phyloP scores from a whole-genome alignment of 2,797 vertebrate genomes.

The Pangasius krempfi region DNA sequence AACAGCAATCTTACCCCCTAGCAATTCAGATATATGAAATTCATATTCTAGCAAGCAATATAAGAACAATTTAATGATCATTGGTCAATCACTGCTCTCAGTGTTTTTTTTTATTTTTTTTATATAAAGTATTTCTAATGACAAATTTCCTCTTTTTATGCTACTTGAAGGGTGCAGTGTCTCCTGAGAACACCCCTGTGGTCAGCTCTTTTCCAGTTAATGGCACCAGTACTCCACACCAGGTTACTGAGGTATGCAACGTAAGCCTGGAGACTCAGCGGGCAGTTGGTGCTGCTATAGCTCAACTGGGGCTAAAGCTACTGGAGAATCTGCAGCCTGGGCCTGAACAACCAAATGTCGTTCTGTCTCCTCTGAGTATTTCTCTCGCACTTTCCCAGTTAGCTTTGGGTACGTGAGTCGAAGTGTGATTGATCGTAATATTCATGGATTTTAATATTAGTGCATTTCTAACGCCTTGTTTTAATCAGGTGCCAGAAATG shows the following conservation, averaged over 20 bases:
- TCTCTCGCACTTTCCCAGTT: slow-evolving; percentile 85
- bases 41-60: neutral
- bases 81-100: neutral
- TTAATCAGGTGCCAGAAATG: slow-evolving; percentile 81
- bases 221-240: slow-evolving; percentile 39
- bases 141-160: neutral
- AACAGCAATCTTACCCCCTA: neutral
- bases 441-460: neutral
- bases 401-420: slow-evolving; percentile 78
- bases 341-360: slow-evolving; percentile 75
- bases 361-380: slow-evolving; percentile 88
- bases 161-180: slow-evolving; percentile 13
- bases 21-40: neutral
- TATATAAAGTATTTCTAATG: neutral
- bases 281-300: slow-evolving; percentile 76
- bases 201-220: neutral
- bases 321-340: slow-evolving; percentile 75
- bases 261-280: slow-evolving; percentile 67
- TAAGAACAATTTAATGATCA: neutral
- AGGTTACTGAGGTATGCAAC: slow-evolving; percentile 53
- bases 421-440: neutral
- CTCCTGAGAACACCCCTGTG: neutral
- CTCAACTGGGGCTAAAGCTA: slow-evolving; percentile 79
- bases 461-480: slow-evolving; percentile 9
- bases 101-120: neutral